Percentiles rank a stretch among this genome's conserved stretches.
Conservation (phyloP, 2,888 invertebrate species). For the Mimumesa dahlbomi region DNA sequence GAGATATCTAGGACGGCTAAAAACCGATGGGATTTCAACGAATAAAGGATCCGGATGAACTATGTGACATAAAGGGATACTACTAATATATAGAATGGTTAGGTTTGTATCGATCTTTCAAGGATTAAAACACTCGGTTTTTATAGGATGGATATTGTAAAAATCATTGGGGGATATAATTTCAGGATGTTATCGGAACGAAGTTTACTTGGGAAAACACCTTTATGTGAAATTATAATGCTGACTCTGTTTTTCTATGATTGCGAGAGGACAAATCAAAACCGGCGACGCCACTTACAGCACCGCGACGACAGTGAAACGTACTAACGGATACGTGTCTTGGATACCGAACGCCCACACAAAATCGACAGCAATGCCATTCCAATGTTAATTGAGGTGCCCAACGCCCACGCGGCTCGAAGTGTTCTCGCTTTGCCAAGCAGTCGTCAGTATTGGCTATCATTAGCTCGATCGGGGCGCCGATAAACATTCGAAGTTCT, state of each 20-base stretch:
- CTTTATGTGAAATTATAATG: no score
- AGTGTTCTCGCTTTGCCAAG: slow-evolving; percentile 44
- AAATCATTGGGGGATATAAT: no score
- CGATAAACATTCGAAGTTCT: slow-evolving; percentile 52
- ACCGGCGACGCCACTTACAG: slow-evolving; percentile 52
- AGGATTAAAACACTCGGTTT: no score
- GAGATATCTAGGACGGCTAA: not conserved
- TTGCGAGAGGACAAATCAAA: not conserved
- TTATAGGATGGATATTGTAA: no score
- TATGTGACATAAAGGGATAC: no score
- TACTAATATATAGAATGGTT: no score
- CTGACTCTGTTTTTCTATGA: no score
- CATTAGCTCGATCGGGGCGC: slow-evolving; percentile 58
- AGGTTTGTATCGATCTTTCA: no score
- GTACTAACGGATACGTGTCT: slow-evolving; percentile 62
- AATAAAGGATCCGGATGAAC: no score
- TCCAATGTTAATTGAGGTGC: slow-evolving; percentile 71
- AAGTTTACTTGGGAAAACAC: no score
- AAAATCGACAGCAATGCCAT: slow-evolving; percentile 64
- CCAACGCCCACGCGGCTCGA: slow-evolving; percentile 60
- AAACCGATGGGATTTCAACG: not conserved
- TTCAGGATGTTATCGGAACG: no score
- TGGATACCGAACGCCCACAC: slow-evolving; percentile 60
- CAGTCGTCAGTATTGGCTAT: slow-evolving; percentile 50
- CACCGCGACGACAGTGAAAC: slow-evolving; percentile 57